Base-by-base conservation (phyloP, 2,113 vertebrate species). In the Chauna torquata region DNA sequence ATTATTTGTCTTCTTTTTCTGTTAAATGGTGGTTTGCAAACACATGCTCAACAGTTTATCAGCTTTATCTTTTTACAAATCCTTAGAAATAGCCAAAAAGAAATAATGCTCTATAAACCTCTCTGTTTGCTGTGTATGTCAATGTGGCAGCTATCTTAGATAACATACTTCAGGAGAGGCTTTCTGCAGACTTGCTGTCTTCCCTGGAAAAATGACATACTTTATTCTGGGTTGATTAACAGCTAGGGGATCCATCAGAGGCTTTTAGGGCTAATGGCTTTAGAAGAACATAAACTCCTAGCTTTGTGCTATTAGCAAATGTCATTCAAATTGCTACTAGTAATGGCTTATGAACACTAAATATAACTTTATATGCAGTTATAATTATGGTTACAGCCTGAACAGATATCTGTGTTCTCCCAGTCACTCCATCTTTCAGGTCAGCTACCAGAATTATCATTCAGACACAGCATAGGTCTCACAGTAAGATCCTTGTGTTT, bases 111-210 rank as follows among this genome's bases (percentile, higher is more conserved):
- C 12, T 1, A 2, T 11, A 28, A 82, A 50, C 4, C 1, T 32
- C 11, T 64, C 12, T 11, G 11, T 13, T 69, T 74, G 8, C n/a
- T 68, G 9, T 38, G 12, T 17, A 6, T 23, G 23, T 2, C 15
- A 42, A 36, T 15, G 9, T 0, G 0, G 11, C 30, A 75, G 27
- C 25, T 88, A 18, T 64, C 34, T 47, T 30, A 23, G 47, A 40
- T 28, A 34, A 14, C 12, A 11, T 65, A 80, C 34, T 72, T 64
- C 32, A 0, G 0, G 3, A 72, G 45, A 54, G 0, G 4, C 5
- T 78, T 25, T 27, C 44, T 57, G n/a, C 36, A 62, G 45, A 55
- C 24, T 22, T 54, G 4, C 32, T 68, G 13, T 62, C 34, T 66
- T 88, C 23, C 13, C 59, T 74, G 64, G 13, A 69, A 89, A 49